Base-by-base conservation (phyloP, 2,888 invertebrate species). In the Nyleta sp. region DNA sequence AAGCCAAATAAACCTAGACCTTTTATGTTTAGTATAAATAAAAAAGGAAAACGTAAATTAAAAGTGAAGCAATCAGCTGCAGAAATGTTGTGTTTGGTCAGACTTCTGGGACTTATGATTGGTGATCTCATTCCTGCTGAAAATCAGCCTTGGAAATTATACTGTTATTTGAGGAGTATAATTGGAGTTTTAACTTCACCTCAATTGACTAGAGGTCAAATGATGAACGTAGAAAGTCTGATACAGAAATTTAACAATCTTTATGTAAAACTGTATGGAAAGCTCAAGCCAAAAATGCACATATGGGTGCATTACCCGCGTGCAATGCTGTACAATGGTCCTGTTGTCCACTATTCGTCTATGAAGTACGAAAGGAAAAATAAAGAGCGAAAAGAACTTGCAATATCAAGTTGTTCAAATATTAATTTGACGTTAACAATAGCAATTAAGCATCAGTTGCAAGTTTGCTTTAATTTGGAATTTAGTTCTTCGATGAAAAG, bases 281-380 rank as follows among this genome's bases (percentile, higher is more conserved):
- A 60, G 28, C 35, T 74, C 6, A 78, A 78, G 44, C 67, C 74
- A 11, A 74, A 71, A 38, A 67, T 71, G 55, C 70, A 78, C 15
- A 0, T 65, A 22, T 75, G 28, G 60, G 5, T 68, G n/a, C 57
- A 68, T 57, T 68, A 57, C 28, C 20, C 68, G 0, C 38, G 55
- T 17, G 7, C 53, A 11, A 67, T 67, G 64, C 64, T 40, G 31
- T 57, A 42, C 20, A 65, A 42, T 65, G 53, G 52, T 20, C 65
- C 65, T 15, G 52, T 65, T 3, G 53, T 65, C n/a, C 71, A 75
- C 52, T 77, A 38, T 46, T 77, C 77, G 8, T 38, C 74, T 0
- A 67, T 80, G 53, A 78, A 65, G 42, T 78, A 35, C 28, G 72
- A 78, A 44, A 52, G 53, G 8, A 71, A 71, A 22, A 78, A 70